Percentiles rank a stretch among this genome's conserved stretches.
phyloP scores from a whole-genome alignment of 2,797 vertebrate genomes.

The Hydrophis major region DNA sequence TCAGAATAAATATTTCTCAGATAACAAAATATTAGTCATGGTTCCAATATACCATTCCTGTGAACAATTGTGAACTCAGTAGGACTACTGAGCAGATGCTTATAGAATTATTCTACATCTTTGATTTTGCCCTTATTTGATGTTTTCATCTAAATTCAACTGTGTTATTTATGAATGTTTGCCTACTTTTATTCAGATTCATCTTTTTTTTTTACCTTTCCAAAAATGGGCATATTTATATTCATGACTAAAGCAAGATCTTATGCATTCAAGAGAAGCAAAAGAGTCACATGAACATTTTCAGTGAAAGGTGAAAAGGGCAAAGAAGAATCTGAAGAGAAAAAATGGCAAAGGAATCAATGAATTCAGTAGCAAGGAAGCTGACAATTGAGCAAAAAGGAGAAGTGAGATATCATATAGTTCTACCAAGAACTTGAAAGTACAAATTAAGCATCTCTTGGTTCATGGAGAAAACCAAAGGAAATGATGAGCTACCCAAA shows the following conservation, averaged over 20 bases:
- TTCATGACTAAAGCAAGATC: neutral
- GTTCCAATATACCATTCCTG: neutral
- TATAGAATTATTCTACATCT: neutral
- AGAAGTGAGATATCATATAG: neutral
- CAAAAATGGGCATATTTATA: neutral
- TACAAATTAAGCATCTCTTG: neutral
- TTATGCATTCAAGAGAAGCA: neutral
- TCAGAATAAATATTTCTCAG: neutral
- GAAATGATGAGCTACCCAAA: neutral
- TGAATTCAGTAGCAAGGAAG: neutral
- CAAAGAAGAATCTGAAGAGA: neutral
- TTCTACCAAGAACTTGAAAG: neutral
- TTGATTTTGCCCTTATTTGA: neutral
- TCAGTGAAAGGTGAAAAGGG: neutral
- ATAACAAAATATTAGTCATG: neutral
- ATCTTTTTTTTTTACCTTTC: neutral
- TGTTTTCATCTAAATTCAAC: neutral
- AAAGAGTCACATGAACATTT: neutral
- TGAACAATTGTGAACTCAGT: neutral
- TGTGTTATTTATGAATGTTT: neutral
- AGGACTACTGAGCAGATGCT: neutral
- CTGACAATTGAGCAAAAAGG: neutral
- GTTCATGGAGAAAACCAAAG: neutral
- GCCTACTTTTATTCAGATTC: too few relatives aligned
- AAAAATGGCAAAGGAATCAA: neutral